phyloP scores from a whole-genome alignment of 2,113 vertebrate species.

The Lagopus leucura region DNA sequence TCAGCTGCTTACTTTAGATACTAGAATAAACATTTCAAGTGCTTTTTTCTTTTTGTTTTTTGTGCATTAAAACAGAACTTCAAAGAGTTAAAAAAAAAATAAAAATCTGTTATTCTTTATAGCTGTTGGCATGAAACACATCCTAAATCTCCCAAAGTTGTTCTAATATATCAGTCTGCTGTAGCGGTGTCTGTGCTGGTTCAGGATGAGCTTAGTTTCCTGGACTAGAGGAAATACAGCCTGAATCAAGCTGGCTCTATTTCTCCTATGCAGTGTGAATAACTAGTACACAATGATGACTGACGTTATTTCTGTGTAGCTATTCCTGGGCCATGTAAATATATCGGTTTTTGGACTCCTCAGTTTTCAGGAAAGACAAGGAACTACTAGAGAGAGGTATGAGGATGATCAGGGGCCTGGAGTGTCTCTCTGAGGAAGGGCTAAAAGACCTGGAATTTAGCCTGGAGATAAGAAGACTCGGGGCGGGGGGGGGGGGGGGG shows the following conservation, averaged over 20 bases:
- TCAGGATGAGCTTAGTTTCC: not conserved
- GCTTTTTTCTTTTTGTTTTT: no score
- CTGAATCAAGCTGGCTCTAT: not conserved
- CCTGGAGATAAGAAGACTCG: no score
- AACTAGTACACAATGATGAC: not conserved
- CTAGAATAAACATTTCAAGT: not conserved
- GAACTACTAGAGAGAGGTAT: no score
- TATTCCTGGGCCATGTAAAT: not conserved
- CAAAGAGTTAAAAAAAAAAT: not conserved
- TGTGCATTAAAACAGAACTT: not conserved
- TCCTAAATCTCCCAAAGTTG: accelerated
- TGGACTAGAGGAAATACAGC: not conserved
- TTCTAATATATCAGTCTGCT: not conserved
- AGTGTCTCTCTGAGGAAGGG: no score
- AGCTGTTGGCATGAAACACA: not conserved
- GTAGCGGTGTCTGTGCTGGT: not conserved
- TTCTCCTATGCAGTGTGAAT: not conserved
- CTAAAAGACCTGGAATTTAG: no score
- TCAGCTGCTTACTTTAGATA: not conserved
- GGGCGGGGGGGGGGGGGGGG: no score
- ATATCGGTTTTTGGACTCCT: not conserved
- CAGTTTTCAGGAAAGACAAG: no score
- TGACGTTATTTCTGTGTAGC: not conserved
- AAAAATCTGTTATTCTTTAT: not conserved
- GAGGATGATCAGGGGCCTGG: no score